Evolutionary conservation across 2,113 vertebrate genomes (phyloP).

Genomic region (Murina feae): DNA sequence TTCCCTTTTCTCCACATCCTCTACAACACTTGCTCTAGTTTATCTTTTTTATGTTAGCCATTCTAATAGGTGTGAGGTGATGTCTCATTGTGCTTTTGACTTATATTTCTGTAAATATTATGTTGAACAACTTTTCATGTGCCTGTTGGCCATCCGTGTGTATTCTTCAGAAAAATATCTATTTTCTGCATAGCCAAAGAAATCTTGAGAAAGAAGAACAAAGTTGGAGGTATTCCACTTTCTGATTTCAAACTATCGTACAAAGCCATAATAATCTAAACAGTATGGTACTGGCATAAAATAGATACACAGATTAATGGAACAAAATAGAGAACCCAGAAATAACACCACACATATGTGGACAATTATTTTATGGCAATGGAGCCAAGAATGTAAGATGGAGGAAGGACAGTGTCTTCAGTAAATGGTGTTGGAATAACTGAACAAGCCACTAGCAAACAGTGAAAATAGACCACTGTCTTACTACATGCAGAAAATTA

Average conservation of each 20-base stretch:
- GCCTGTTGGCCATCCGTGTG: background rate
- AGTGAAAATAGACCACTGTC: background rate
- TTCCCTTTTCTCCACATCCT: background rate
- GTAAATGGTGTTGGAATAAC: background rate
- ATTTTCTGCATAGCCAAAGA: background rate
- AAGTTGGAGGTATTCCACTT: background rate
- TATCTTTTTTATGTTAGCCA: background rate
- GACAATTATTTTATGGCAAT: background rate
- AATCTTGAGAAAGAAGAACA: background rate
- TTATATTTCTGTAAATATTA: background rate
- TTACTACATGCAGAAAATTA: background rate
- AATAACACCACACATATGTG: background rate
- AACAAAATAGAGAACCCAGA: background rate
- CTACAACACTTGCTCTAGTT: background rate
- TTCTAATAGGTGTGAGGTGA: background rate
- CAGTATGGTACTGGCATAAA: background rate
- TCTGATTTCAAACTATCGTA: background rate
- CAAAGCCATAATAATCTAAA: background rate
- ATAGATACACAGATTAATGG: background rate
- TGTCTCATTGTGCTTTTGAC: background rate
- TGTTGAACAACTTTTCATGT: background rate
- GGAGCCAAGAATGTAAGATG: background rate
- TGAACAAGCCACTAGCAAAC: background rate
- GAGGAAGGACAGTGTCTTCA: background rate
- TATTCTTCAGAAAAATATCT: background rate